Evolutionary conservation across 2,113 vertebrate genomes (phyloP).

Genomic region (Heterotilapia buettikoferi): DNA sequence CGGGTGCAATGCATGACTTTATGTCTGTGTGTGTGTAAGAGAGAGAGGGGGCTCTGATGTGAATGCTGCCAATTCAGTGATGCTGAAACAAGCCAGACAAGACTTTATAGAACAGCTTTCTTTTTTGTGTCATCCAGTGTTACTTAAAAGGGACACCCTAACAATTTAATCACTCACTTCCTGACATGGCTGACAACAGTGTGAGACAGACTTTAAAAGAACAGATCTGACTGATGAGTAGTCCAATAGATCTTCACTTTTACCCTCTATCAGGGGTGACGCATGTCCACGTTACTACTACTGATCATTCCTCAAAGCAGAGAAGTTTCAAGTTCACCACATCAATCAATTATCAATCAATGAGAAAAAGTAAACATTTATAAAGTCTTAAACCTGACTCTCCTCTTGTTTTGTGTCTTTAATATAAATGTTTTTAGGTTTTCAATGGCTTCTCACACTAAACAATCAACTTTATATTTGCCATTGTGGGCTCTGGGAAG

Average conservation of each 20-base stretch:
- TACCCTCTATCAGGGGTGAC: neutral
- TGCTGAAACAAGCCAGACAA: neutral
- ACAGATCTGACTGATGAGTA: neutral
- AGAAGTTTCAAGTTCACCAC: neutral
- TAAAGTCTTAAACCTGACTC: neutral
- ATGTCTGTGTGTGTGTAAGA: neutral
- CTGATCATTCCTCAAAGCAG: neutral
- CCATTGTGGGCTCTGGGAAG: neutral
- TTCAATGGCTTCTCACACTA: neutral
- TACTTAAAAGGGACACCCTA: neutral
- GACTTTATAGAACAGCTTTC: neutral
- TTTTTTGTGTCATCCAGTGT: neutral
- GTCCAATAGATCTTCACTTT: neutral
- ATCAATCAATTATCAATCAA: neutral
- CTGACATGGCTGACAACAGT: neutral
- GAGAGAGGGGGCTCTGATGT: neutral
- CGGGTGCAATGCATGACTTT: neutral
- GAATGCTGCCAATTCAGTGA: neutral
- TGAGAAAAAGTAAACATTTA: neutral
- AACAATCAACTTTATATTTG: neutral
- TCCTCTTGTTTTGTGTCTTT: neutral
- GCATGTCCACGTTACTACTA: neutral
- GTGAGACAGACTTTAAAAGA: neutral
- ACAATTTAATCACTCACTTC: neutral
- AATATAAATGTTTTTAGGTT: neutral